Evolutionary conservation across 2,113 vertebrate genomes (phyloP), one percentile per base, ranked within the genome.

Genomic region (Gambusia holbrooki): DNA sequence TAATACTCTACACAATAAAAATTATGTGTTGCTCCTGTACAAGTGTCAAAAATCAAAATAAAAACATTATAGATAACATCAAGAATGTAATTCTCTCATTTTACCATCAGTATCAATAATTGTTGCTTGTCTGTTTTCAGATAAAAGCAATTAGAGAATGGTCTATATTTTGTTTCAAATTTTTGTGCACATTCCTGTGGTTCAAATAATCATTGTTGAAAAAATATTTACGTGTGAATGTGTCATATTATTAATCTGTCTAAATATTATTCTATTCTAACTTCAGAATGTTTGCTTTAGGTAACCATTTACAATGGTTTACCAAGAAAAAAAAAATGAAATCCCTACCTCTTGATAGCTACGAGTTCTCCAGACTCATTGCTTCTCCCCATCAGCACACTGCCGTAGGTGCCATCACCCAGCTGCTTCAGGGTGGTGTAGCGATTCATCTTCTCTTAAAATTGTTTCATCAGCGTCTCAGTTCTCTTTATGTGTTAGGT

Each of bases 401-500:
- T 98, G 61, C 98, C 98, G 1, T 99, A 99, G 25, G 98, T 99
- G 80, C 98, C 98, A 25, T 99, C 97, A 15, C 98, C 98, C 69
- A 99, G 81, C 79, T 98, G 98, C 84, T 92, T 96, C 93, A 98
- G 94, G 33, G 96, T 97, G 12, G 97, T 98, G 69, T 99, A 99
- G 48, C 97, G 97, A 84, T 99, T 99, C 98, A 99, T 99, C 88
- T 76, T 90, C 72, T n/a, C 88, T 75, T 83, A 88, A 51, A 83
- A 42, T 2, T 75, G 51, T 83, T 65, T 84, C 78, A 84, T 90
- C 86, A 62, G 80, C 66, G 65, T 66, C 45, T 71, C 72, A 73
- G 73, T 63, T 70, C 74, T 79, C 60, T 62, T 61, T 67, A 66
- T 61, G 54, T 30, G 9, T 51, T 17, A 60, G 75, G 65, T 9